These are phyloP conservation scores for Chorisops tibialis DNA, from an alignment of 2,888 invertebrate species.

Conservation along the genomic window DNA sequence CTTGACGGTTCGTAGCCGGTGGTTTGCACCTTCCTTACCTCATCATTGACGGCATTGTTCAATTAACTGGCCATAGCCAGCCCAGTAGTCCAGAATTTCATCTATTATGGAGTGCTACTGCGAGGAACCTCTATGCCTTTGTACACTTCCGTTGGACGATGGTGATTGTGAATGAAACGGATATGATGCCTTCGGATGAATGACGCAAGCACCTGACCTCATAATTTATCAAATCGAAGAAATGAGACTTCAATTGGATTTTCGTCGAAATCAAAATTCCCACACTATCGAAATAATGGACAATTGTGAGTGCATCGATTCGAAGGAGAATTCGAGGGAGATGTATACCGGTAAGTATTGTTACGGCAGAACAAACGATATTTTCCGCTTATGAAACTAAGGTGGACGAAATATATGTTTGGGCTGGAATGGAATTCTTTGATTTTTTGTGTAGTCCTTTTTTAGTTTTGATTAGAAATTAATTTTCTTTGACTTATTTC, in stretches of 20 bases:
- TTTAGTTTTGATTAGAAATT: too few relatives aligned
- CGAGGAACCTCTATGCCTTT: background rate
- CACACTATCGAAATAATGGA: conserved; percentile 4
- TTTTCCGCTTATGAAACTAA: too few relatives aligned
- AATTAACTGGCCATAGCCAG: conserved; percentile 18
- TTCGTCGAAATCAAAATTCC: conserved; percentile 23
- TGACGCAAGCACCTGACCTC: conserved; percentile 4
- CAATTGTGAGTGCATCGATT: background rate
- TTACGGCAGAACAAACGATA: too few relatives aligned
- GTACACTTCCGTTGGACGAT: conserved; percentile 17
- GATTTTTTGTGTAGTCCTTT: too few relatives aligned
- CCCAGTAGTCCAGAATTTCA: conserved; percentile 8
- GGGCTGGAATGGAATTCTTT: too few relatives aligned
- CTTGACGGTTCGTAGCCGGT: conserved; percentile 25
- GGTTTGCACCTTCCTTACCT: conserved; percentile 1
- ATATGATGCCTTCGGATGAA: conserved; percentile 1
- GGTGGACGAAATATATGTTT: too few relatives aligned
- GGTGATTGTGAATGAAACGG: conserved; percentile 15
- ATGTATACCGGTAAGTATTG: too few relatives aligned
- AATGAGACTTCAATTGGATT: conserved; percentile 1
- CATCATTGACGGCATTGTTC: conserved; percentile 26
- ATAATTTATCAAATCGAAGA: conserved; percentile 21
- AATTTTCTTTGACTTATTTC: too few relatives aligned
- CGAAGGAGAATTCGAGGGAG: too few relatives aligned
- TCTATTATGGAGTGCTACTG: conserved; percentile 8